These are phyloP conservation scores for Fragum whitleyi DNA, from an alignment of 2,888 invertebrate genomes.

Conservation along the genomic window DNA sequence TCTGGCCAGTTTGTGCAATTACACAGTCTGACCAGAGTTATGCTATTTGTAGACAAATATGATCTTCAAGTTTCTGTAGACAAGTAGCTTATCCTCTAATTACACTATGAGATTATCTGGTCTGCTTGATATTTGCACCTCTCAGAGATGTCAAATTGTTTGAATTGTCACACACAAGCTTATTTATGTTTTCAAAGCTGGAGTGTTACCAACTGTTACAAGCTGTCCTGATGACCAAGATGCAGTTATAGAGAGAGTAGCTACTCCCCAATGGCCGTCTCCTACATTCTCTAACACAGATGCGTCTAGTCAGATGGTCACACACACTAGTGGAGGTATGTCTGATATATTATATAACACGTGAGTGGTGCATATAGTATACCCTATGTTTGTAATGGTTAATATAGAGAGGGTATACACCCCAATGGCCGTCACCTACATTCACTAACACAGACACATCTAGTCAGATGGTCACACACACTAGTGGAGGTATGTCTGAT, in stretches of 20 bases:
- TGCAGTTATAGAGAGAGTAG: slow-evolving; percentile 31
- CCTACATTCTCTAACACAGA: slow-evolving; percentile 32
- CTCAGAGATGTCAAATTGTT: too few species aligned
- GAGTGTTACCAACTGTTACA: slow-evolving; percentile 26
- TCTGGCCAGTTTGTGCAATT: too few species aligned
- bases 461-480: not conserved
- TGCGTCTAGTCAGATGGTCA: not conserved
- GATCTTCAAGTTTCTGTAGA: too few species aligned
- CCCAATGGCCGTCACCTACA: slow-evolving; percentile 29
- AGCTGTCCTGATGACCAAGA: slow-evolving; percentile 35
- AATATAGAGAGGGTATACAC: slow-evolving; percentile 32
- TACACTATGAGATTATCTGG: too few species aligned
- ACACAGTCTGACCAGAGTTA: too few species aligned
- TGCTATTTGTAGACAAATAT: too few species aligned
- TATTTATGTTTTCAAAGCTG: slow-evolving; percentile 1
- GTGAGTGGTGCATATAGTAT: too few species aligned
- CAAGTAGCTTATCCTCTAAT: too few species aligned
- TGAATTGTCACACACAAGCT: too few species aligned
- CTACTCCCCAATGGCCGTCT: slow-evolving; percentile 34
- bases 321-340: slow-evolving; percentile 38
- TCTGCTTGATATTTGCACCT: too few species aligned
- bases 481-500: too few species aligned
- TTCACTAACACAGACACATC: slow-evolving; percentile 24
- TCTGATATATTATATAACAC: too few species aligned
- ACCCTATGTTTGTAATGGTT: slow-evolving; percentile 26